Percentiles rank a stretch among this genome's conserved stretches.
phyloP scores from a whole-genome alignment of 2,113 vertebrate species.

The Turdus rufiventris region DNA sequence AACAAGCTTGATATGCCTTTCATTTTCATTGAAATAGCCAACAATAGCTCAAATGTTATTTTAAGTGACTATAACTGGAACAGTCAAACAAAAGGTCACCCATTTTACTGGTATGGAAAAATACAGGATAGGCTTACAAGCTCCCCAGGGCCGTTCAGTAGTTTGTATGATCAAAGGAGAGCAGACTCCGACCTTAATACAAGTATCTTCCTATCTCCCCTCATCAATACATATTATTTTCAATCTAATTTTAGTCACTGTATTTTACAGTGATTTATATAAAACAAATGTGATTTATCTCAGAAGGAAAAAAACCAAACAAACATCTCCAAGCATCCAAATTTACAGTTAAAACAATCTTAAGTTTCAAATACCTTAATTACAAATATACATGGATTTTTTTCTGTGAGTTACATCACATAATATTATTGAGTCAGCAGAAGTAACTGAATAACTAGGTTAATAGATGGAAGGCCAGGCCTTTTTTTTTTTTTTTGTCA shows the following conservation, averaged over 20 bases:
- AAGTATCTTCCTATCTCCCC: background rate
- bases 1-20: slow-evolving; percentile 12
- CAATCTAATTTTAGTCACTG: background rate
- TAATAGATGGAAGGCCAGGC: background rate
- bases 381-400: background rate
- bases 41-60: slow-evolving; percentile 58
- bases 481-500: background rate
- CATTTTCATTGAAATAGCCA: slow-evolving; percentile 3
- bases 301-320: background rate
- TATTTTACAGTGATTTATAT: background rate
- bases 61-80: slow-evolving; percentile 46
- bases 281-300: background rate
- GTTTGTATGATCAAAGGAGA: background rate
- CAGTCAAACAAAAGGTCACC: slow-evolving; percentile 58
- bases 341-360: background rate
- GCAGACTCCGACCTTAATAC: background rate
- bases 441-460: background rate
- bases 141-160: background rate
- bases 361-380: background rate
- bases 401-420: background rate
- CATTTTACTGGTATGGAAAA: slow-evolving; percentile 54
- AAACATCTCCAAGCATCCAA: background rate
- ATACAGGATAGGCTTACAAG: background rate
- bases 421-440: background rate
- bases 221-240: background rate